A percentile compares a stretch with the other conserved stretches of the same genome.
These are phyloP conservation scores for Hypomecis atomaria DNA, from an alignment of 2,888 invertebrate genomes.

Conservation along the genomic window DNA sequence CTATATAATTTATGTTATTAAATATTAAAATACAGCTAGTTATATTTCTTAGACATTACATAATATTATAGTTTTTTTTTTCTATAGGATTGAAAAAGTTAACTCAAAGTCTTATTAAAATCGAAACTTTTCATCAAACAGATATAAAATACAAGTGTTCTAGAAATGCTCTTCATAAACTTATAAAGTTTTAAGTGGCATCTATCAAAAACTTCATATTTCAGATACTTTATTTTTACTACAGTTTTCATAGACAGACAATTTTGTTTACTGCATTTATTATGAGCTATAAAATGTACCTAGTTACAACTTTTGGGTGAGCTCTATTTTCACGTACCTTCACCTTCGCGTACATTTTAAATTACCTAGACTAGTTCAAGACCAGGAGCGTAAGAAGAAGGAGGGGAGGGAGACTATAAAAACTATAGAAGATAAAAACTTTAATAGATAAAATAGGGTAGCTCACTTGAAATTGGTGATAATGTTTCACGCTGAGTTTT, in stretches of 20 bases:
- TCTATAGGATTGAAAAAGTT: too few relatives aligned
- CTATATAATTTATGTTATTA: too few relatives aligned
- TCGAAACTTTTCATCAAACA: constrained; percentile 17
- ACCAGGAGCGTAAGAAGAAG: too few relatives aligned
- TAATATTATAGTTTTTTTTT: too few relatives aligned
- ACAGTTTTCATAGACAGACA: neutral
- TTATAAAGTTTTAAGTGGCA: constrained; percentile 18
- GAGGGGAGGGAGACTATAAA: too few relatives aligned
- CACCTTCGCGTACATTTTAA: neutral
- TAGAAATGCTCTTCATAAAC: constrained; percentile 12
- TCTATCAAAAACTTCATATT: constrained; percentile 18
- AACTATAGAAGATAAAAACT: too few relatives aligned
- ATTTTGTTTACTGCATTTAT: constrained; percentile 11
- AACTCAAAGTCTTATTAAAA: too few relatives aligned
- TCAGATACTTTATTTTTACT: constrained; percentile 7
- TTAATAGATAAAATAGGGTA: too few relatives aligned
- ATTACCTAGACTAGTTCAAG: neutral
- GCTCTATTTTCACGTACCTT: neutral
- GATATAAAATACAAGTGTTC: constrained; percentile 21
- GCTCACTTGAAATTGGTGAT: too few relatives aligned
- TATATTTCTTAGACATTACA: too few relatives aligned
- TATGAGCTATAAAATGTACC: neutral
- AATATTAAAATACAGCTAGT: too few relatives aligned
- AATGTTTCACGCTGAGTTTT: too few relatives aligned
- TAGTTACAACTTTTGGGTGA: neutral